These are phyloP conservation scores for Eonycteris spelaea DNA, from an alignment of 2,113 vertebrate genomes.

Conservation along the genomic window DNA sequence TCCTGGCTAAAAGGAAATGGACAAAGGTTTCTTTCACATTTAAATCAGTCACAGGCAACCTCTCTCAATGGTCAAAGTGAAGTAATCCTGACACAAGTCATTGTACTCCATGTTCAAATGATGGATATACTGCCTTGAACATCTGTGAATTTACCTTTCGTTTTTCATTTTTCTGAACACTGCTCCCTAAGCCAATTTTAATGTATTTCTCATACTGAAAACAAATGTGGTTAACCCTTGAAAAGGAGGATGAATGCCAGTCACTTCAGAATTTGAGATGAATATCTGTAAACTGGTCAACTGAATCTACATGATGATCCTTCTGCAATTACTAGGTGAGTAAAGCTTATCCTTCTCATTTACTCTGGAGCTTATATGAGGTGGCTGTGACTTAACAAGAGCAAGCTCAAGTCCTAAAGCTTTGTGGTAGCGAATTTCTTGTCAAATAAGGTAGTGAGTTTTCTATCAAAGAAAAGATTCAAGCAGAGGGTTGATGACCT, in stretches of 20 bases:
- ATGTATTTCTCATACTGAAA: not conserved
- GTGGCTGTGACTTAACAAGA: not conserved
- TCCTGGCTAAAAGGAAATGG: not conserved
- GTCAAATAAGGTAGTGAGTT: not conserved
- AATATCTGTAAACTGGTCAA: not conserved
- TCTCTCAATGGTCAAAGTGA: not conserved
- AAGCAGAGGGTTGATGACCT: not conserved
- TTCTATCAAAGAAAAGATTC: not conserved
- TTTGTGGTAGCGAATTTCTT: not conserved
- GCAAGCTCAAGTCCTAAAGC: not conserved
- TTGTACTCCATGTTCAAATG: not conserved
- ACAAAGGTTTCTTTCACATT: not conserved
- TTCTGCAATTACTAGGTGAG: not conserved
- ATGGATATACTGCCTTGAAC: not conserved
- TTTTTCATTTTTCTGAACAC: not conserved
- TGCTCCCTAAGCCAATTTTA: not conserved
- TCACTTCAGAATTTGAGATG: not conserved
- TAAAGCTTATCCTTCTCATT: not conserved
- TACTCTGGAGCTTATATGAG: not conserved
- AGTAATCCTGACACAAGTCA: not conserved
- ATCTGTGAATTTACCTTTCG: not conserved
- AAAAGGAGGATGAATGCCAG: not conserved
- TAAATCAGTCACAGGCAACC: not conserved
- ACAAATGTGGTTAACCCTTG: not conserved
- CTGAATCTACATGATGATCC: fast-evolving